Evolutionary conservation across 2,888 invertebrate species (phyloP), one percentile per base, ranked within the genome.

Genomic region (Stenodera caucasica): DNA sequence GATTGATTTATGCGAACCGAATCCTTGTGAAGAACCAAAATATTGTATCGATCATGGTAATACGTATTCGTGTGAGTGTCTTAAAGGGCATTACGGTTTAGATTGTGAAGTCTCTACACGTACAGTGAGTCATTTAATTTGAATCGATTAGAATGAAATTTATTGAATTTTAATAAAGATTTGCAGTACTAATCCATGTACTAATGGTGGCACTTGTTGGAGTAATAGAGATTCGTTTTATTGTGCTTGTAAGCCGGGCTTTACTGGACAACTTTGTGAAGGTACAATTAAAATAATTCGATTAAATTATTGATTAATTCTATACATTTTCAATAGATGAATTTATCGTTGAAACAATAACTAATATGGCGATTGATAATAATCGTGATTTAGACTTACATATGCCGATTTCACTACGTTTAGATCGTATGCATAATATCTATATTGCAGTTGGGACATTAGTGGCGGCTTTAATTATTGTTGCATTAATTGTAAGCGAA

Each of bases 231-330:
- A 89, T 74, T 87, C 88, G 7, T 91, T 88, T 81, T 88, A 88
- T 77, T 94, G 94, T 78, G 87, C 89, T 56, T 94, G 94, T 75
- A 84, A 88, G 53, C 87, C 90, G 9, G 92, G 92, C 7, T 94
- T 87, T 75, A 88, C 87, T 1, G 94, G 93, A 35, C 88, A 87
- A 74, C 86, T 89, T 70, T 94, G 94, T 78, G 90, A 92, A 85
- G 89, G 89, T 45, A 45, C 23, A 21, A 12, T 30, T 30, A 30
- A 8, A 30, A 8, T 30, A 7, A 26, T 55, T 54, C 53, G 50
- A 56, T 26, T 53, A 53, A 15, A 23, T 45, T 55, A 40, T 52
- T 51, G 30, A n/a, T n/a, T n/a, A 40, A 35, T 5, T 33, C 40
- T 49, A 51, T 58, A 58, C 51, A 57, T 50, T 53, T 54, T n/a